These are phyloP conservation scores for Lapara coniferarum DNA, from an alignment of 2,888 invertebrate species.

Conservation along the genomic window DNA sequence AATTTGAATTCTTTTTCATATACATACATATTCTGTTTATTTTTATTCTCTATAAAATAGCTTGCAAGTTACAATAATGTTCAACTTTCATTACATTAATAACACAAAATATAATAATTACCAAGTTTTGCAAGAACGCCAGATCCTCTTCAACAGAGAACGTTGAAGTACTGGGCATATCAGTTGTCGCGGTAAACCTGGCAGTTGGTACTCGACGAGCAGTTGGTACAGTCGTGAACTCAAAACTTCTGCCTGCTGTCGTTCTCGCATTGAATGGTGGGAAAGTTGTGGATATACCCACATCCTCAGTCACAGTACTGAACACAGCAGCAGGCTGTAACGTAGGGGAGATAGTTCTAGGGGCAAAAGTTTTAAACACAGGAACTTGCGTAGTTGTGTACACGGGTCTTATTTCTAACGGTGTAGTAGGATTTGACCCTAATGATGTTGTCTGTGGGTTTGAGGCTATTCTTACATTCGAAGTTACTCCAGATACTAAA, in stretches of 20 bases:
- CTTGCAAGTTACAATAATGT: too few species aligned
- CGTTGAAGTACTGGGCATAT: slow-evolving; percentile 73
- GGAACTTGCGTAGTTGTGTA: slow-evolving; percentile 61
- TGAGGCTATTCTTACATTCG: slow-evolving; percentile 73
- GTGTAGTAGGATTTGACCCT: slow-evolving; percentile 69
- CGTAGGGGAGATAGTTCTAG: slow-evolving; percentile 63
- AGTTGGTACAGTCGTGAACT: slow-evolving; percentile 45
- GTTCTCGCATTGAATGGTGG: slow-evolving; percentile 60
- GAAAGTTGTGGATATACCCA: slow-evolving; percentile 72
- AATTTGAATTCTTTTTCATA: too few species aligned
- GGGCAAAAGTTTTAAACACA: slow-evolving; percentile 53
- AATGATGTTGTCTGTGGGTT: slow-evolving; percentile 69
- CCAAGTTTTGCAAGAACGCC: slow-evolving; percentile 85
- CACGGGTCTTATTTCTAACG: slow-evolving; percentile 65
- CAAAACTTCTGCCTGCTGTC: slow-evolving; percentile 53
- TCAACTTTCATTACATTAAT: neutral
- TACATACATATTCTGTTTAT: too few species aligned
- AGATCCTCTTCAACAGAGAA: slow-evolving; percentile 83
- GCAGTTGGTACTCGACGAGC: slow-evolving; percentile 52
- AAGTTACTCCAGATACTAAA: slow-evolving; percentile 69
- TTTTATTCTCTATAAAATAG: too few species aligned
- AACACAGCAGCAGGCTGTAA: slow-evolving; percentile 53
- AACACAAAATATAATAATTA: slow-evolving; percentile 53
- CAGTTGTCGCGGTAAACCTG: slow-evolving; percentile 63
- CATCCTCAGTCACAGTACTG: slow-evolving; percentile 56